phyloP scores from a whole-genome alignment of 2,888 invertebrate species.

The Oxycera nigricornis region DNA sequence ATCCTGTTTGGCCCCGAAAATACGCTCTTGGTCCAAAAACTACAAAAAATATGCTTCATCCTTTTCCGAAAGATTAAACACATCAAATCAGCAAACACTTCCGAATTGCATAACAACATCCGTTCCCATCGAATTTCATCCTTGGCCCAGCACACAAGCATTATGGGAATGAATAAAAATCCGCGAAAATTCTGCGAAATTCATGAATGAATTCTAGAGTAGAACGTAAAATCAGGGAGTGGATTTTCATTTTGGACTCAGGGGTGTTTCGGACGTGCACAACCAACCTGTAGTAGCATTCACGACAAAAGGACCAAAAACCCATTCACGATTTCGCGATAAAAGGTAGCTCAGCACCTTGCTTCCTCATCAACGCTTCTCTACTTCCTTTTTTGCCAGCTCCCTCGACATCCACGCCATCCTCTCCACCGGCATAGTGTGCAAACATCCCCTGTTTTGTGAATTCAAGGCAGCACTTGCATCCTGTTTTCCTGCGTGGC shows the following conservation, averaged over 20 bases:
- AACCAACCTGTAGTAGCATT: conserved; percentile 36
- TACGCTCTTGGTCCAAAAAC: too few relatives aligned
- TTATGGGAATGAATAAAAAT: conserved; percentile 15
- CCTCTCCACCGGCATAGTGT: not conserved
- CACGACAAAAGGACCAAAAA: conserved; percentile 35
- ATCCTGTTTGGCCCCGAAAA: too few relatives aligned
- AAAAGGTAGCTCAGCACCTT: conserved; percentile 39
- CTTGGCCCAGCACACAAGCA: not conserved
- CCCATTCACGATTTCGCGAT: conserved; percentile 31
- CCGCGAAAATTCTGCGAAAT: conserved; percentile 38
- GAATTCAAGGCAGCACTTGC: conserved; percentile 32
- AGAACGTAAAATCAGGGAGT: conserved; percentile 17
- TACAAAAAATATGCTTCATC: not conserved
- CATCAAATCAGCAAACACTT: conserved; percentile 23
- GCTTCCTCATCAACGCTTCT: conserved; percentile 36
- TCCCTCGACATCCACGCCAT: not conserved
- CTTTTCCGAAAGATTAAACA: not conserved
- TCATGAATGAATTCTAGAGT: conserved; percentile 37
- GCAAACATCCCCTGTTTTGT: conserved; percentile 32
- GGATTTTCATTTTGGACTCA: not conserved
- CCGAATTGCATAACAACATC: conserved; percentile 40
- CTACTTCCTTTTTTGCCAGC: not conserved
- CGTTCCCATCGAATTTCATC: conserved; percentile 31
- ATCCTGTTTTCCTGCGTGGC: conserved; percentile 35
- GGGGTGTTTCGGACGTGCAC: conserved; percentile 10